These are phyloP conservation scores for Torymus aiolomorphi DNA, from an alignment of 2,888 invertebrate species.

Conservation along the genomic window DNA sequence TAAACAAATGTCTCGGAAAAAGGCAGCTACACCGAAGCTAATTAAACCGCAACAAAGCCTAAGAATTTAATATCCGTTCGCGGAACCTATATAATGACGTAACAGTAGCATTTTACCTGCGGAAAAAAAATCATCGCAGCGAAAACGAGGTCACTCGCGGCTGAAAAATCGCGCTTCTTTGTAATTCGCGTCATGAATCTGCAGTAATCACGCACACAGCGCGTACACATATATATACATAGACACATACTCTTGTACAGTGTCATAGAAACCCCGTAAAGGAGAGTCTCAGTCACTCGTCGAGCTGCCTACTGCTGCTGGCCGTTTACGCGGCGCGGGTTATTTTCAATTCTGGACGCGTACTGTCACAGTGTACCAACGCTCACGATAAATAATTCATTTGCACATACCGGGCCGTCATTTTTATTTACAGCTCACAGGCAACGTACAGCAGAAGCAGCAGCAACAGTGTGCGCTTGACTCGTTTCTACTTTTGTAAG, in stretches of 20 bases:
- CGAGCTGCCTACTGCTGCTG: neutral
- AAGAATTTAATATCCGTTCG: too few relatives aligned
- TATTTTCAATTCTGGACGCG: conserved; percentile 47
- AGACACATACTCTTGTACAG: neutral
- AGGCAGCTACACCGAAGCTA: neutral
- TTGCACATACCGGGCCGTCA: conserved; percentile 46
- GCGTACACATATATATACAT: conserved; percentile 7
- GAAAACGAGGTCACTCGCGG: conserved; percentile 1
- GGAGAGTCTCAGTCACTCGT: neutral
- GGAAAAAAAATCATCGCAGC: too few relatives aligned
- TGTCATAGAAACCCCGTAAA: conserved; percentile 39
- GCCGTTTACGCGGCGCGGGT: conserved; percentile 3
- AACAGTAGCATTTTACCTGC: too few relatives aligned
- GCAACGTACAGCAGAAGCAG: too few relatives aligned
- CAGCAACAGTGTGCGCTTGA: too few relatives aligned
- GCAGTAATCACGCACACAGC: conserved; percentile 14
- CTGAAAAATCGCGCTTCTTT: conserved; percentile 4
- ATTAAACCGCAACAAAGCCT: too few relatives aligned
- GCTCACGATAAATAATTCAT: conserved; percentile 55
- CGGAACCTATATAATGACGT: too few relatives aligned
- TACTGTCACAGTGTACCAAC: conserved; percentile 38
- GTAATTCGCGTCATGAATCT: conserved; percentile 20
- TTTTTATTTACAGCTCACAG: conserved; percentile 23
- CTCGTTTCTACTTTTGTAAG: conserved; percentile 6
- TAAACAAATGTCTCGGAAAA: too few relatives aligned